A percentile compares a stretch with the other conserved stretches of the same genome.
These are phyloP conservation scores for Mallotus villosus DNA, from an alignment of 2,797 vertebrate species.

Conservation along the genomic window DNA sequence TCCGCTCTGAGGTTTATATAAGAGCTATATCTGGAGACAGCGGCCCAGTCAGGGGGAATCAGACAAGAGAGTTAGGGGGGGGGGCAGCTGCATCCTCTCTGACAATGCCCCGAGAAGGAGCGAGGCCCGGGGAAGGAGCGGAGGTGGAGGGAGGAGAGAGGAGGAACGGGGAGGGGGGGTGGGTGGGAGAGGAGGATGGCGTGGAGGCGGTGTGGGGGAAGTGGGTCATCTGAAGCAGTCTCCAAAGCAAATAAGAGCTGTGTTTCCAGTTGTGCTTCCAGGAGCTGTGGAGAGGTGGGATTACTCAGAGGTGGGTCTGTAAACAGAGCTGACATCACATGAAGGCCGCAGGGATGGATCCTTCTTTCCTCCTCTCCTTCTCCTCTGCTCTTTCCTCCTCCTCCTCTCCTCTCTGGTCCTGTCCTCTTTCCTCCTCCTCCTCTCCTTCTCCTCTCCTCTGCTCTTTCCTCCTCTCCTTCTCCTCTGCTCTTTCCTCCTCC, in stretches of 20 bases:
- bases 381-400: too few relatives aligned
- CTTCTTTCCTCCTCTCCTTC: too few relatives aligned
- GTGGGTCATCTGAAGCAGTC: slow-evolving; percentile 70
- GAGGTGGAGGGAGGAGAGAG: slow-evolving; percentile 26
- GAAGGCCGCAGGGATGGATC: too few relatives aligned
- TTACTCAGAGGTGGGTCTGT: background rate
- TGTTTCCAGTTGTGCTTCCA: slow-evolving; percentile 46
- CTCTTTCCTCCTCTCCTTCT: too few relatives aligned
- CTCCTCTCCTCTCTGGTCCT: too few relatives aligned
- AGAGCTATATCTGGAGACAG: background rate
- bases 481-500: too few relatives aligned
- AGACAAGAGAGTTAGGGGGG: background rate
- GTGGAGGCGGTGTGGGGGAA: slow-evolving; percentile 41
- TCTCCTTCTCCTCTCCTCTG: too few relatives aligned
- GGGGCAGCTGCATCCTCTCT: background rate
- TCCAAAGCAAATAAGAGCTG: slow-evolving; percentile 68
- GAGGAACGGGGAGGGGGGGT: slow-evolving; percentile 10
- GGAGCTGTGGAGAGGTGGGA: background rate
- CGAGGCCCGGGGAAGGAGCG: background rate
- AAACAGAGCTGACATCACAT: too few relatives aligned
- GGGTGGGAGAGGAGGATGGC: slow-evolving; percentile 22
- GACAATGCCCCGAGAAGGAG: background rate
- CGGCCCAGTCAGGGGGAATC: background rate
- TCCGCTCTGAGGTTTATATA: too few relatives aligned
- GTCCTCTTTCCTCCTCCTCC: too few relatives aligned